Evolutionary conservation across 2,888 invertebrate genomes (phyloP), one percentile per base, ranked within the genome.

Genomic region (Platycnemis pennipes): DNA sequence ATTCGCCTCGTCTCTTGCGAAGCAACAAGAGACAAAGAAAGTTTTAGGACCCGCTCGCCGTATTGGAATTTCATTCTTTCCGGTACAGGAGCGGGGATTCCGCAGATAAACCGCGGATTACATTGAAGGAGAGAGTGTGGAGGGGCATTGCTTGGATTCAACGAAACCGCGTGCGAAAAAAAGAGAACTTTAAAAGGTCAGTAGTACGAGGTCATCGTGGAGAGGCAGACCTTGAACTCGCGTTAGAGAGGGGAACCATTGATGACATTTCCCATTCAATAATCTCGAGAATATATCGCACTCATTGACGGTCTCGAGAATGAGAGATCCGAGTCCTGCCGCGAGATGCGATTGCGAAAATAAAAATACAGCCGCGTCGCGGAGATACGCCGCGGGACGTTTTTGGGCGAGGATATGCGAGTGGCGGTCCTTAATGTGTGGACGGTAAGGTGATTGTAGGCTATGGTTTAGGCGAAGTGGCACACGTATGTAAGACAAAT

Each of bases 191-290:
- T 26, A 26, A 77, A 77, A 77, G 77, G 37, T 77, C 77, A 77
- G 77, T 77, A 37, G 77, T 4, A 37, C 77, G 77, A 77, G 77
- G 77, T 13, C 77, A 37, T 77, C 77, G 77, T 37, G 31, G 16
- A 31, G 37, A 7, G 77, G 31, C 77, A 37, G 77, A 77, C 77
- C 77, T 77, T 77, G 77, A 77, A 77, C 77, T 37, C 77, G 3
- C 37, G 13, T 37, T 8, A 37, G 77, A 63, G 19, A 77, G 37
- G 37, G 31, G 37, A 26, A 77, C 77, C 77, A 77, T 77, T 77
- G 77, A 77, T 77, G 77, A 77, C 77, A 77, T 37, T 77, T 77
- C 77, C 77, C 77, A 77, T 77, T 77, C 77, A 77, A 37, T 77
- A 37, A 77, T 77, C 3, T 77, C 13, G 37, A 77, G 77, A 37